phyloP scores from a whole-genome alignment of 2,113 vertebrate species.

The Halcyon senegalensis region DNA sequence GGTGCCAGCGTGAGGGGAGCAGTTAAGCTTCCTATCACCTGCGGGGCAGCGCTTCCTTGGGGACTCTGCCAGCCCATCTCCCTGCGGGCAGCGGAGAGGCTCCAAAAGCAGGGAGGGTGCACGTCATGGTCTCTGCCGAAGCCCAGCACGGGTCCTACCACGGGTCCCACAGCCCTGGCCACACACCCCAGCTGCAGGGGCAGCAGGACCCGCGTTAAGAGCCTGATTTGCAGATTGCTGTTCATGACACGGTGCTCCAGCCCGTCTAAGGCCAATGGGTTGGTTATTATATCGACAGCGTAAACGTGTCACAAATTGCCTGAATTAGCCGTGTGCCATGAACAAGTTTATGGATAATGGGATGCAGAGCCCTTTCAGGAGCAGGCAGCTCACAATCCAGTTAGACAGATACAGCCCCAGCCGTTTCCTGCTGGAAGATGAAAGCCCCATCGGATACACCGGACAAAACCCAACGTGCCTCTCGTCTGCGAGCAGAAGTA shows the following conservation, averaged over 20 bases:
- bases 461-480: background rate
- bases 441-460: background rate
- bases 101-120: background rate
- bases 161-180: fast-evolving
- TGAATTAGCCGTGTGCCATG: conserved; percentile 49
- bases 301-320: conserved; percentile 45
- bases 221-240: background rate
- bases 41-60: background rate
- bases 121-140: fast-evolving
- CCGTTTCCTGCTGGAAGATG: background rate
- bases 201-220: fast-evolving
- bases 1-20: background rate
- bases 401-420: background rate
- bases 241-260: background rate
- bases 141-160: fast-evolving
- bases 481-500: background rate
- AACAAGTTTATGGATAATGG: conserved; percentile 56
- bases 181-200: fast-evolving
- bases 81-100: background rate
- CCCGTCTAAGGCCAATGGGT: background rate
- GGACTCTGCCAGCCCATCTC: background rate
- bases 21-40: conserved; percentile 14
- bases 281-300: background rate
- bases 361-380: conserved; percentile 39
- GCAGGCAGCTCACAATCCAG: background rate